Evolutionary conservation across 2,113 vertebrate genomes (phyloP).

Genomic region (Danio rerio): DNA sequence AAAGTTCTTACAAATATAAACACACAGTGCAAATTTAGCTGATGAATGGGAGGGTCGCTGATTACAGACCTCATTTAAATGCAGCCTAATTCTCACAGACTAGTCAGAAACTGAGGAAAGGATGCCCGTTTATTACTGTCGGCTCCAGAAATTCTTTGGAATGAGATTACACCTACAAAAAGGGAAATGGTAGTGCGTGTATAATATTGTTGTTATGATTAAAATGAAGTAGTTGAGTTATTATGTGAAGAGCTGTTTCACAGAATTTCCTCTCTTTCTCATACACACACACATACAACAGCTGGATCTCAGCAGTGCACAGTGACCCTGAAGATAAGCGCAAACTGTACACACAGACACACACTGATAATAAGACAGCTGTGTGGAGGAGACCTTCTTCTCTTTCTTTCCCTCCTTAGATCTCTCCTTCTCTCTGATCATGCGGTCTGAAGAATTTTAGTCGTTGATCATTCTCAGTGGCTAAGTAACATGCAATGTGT

Average conservation of each 20-base stretch:
- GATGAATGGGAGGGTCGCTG: conserved; percentile 73
- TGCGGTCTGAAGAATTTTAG: neutral
- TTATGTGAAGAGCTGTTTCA: neutral
- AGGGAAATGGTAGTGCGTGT: neutral
- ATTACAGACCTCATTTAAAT: conserved; percentile 69
- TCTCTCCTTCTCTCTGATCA: conserved; percentile 12
- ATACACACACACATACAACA: conserved; percentile 24
- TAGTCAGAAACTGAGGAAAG: conserved; percentile 70
- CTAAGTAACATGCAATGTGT: neutral
- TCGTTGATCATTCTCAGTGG: neutral
- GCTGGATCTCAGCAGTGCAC: conserved; percentile 41
- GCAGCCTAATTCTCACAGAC: conserved; percentile 48
- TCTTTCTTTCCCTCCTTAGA: neutral
- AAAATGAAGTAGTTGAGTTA: neutral
- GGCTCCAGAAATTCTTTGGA: conserved; percentile 67
- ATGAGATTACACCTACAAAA: conserved; percentile 66
- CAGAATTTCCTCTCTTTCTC: neutral
- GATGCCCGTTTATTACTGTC: conserved; percentile 76
- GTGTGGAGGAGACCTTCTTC: conserved; percentile 42
- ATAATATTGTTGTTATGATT: neutral
- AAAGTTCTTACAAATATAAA: conserved; percentile 44
- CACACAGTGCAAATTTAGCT: conserved; percentile 66
- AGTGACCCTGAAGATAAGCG: conserved; percentile 42
- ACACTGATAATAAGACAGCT: conserved; percentile 39
- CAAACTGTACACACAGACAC: conserved; percentile 32